These are phyloP conservation scores for Coelopa pilipes DNA, from an alignment of 2,888 invertebrate species.

Conservation along the genomic window DNA sequence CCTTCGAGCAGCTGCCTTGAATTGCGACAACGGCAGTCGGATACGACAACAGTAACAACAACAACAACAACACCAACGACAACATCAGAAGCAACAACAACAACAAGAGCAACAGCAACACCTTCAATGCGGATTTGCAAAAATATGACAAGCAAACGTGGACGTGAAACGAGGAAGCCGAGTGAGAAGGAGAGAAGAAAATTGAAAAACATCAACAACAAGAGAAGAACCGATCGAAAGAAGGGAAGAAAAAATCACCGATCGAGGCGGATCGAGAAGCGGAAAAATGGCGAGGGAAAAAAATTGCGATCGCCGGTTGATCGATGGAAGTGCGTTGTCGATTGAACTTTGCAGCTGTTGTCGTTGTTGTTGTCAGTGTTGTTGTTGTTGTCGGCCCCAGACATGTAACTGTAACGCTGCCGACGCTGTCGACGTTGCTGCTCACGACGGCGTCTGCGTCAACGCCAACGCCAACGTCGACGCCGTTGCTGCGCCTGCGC, in stretches of 20 bases:
- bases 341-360: not conserved
- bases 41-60: too few relatives aligned
- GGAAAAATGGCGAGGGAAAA: not conserved
- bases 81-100: too few relatives aligned
- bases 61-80: too few relatives aligned
- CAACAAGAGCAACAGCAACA: too few relatives aligned
- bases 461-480: not conserved
- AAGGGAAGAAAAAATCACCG: too few relatives aligned
- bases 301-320: not conserved
- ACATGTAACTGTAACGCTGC: too few relatives aligned
- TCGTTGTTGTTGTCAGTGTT: not conserved
- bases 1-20: not conserved
- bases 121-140: not conserved
- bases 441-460: not conserved
- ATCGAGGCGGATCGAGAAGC: not conserved
- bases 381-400: not conserved
- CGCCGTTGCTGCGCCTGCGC: not conserved
- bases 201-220: too few relatives aligned
- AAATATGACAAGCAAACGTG: not conserved
- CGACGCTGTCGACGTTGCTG: not conserved
- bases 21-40: not conserved
- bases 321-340: not conserved
- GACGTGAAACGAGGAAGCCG: too few relatives aligned
- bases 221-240: too few relatives aligned
- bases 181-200: too few relatives aligned